These are phyloP conservation scores for Salminus brasiliensis DNA, from an alignment of 2,113 vertebrate species.

Conservation along the genomic window DNA sequence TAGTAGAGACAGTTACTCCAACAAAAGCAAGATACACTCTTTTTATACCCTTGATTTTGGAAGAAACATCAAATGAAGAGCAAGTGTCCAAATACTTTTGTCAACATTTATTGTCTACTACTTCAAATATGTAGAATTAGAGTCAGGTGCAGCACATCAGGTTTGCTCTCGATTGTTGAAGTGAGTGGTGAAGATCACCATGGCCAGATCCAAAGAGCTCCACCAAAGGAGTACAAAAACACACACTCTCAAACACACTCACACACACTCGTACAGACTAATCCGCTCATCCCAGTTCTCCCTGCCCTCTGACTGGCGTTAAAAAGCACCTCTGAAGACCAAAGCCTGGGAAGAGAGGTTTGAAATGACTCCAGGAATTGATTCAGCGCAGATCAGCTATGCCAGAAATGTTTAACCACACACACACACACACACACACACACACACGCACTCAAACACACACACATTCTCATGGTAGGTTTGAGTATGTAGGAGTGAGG, in stretches of 20 bases:
- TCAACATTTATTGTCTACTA: too few relatives aligned
- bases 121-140: too few relatives aligned
- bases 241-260: background rate
- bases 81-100: too few relatives aligned
- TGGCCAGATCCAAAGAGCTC: too few relatives aligned
- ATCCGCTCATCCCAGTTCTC: background rate
- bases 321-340: slow-evolving; percentile 52
- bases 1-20: too few relatives aligned
- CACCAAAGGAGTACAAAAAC: too few relatives aligned
- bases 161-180: too few relatives aligned
- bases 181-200: too few relatives aligned
- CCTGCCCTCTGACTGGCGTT: slow-evolving; percentile 3
- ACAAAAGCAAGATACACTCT: too few relatives aligned
- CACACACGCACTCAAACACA: slow-evolving; percentile 26
- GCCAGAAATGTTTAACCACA: slow-evolving; percentile 61
- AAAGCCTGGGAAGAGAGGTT: slow-evolving; percentile 53
- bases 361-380: slow-evolving; percentile 58
- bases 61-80: too few relatives aligned
- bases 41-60: too few relatives aligned
- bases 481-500: background rate
- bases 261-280: background rate
- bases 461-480: background rate
- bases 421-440: slow-evolving; percentile 8
- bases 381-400: slow-evolving; percentile 33
- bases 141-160: too few relatives aligned